phyloP scores from a whole-genome alignment of 2,888 invertebrate species.

The Yponomeuta plumbellus region DNA sequence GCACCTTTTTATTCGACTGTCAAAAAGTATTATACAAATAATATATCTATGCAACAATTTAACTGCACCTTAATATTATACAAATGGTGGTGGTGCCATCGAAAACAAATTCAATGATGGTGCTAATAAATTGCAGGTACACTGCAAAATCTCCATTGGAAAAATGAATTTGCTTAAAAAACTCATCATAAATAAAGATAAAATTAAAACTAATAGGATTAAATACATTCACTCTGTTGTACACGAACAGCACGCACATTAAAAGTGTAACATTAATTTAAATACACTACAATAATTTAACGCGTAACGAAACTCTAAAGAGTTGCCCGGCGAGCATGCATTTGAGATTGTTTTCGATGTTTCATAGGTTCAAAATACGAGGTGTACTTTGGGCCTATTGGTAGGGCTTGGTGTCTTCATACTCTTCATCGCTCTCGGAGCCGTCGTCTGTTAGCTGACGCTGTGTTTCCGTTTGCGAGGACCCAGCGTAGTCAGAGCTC shows the following conservation, averaged over 20 bases:
- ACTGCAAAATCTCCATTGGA: conserved; percentile 43
- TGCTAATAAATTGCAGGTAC: conserved; percentile 49
- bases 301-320: conserved; percentile 26
- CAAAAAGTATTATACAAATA: conserved; percentile 66
- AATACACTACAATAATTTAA: conserved; percentile 48
- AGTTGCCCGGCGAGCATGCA: conserved; percentile 20
- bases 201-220: conserved; percentile 47
- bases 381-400: conserved; percentile 1
- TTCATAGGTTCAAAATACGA: conserved; percentile 24
- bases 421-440: conserved; percentile 58
- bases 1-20: conserved; percentile 73
- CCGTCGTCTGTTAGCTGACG: conserved; percentile 72
- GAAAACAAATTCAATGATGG: conserved; percentile 28
- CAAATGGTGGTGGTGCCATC: conserved; percentile 29
- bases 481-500: conserved; percentile 53
- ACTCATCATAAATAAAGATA: conserved; percentile 28
- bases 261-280: conserved; percentile 42
- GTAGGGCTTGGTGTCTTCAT: conserved; percentile 64
- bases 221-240: conserved; percentile 68
- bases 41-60: conserved; percentile 53
- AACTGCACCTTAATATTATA: conserved; percentile 47
- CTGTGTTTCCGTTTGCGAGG: conserved; percentile 33
- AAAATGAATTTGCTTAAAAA: conserved; percentile 48
- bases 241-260: conserved; percentile 47
- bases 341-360: conserved; percentile 30